Percentiles rank a stretch among this genome's conserved stretches.
Evolutionary conservation across 2,888 invertebrate genomes (phyloP).

Genomic region (Nomada flava): DNA sequence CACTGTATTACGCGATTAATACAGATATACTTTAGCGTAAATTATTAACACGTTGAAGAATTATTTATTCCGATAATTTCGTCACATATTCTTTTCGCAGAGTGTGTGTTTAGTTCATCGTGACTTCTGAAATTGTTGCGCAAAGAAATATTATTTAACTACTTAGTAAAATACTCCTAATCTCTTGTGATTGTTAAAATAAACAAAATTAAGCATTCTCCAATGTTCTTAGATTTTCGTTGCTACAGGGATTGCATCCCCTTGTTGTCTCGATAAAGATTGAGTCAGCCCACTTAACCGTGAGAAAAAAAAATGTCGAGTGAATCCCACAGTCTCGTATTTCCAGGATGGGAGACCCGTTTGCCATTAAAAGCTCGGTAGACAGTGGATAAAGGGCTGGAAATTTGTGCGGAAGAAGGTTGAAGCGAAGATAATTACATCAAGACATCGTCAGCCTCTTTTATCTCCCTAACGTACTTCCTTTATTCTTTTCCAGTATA

Average conservation of each 20-base stretch:
- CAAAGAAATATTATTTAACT: too few species aligned
- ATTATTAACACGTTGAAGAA: too few species aligned
- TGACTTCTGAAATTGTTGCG: too few species aligned
- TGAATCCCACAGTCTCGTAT: constrained; percentile 52
- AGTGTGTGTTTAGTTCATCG: too few species aligned
- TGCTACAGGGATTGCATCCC: constrained; percentile 1
- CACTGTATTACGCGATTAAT: too few species aligned
- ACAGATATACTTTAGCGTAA: too few species aligned
- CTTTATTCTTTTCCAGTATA: background rate
- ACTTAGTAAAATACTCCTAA: background rate
- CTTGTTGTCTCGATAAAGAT: constrained; percentile 19
- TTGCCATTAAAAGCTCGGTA: constrained; percentile 58
- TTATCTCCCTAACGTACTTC: background rate
- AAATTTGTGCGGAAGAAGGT: constrained; percentile 35
- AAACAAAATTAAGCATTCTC: background rate
- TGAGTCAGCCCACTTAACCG: constrained; percentile 20
- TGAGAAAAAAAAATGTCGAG: constrained; percentile 29
- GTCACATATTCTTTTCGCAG: too few species aligned
- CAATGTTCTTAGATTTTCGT: background rate
- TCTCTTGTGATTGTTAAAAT: background rate
- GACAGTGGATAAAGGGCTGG: constrained; percentile 51
- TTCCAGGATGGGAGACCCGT: constrained; percentile 42
- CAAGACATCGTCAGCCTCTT: constrained; percentile 19
- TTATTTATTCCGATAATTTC: too few species aligned
- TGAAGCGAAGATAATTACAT: constrained; percentile 60